Conservation (phyloP, 2,888 invertebrate species). For the Tyria jacobaeae region DNA sequence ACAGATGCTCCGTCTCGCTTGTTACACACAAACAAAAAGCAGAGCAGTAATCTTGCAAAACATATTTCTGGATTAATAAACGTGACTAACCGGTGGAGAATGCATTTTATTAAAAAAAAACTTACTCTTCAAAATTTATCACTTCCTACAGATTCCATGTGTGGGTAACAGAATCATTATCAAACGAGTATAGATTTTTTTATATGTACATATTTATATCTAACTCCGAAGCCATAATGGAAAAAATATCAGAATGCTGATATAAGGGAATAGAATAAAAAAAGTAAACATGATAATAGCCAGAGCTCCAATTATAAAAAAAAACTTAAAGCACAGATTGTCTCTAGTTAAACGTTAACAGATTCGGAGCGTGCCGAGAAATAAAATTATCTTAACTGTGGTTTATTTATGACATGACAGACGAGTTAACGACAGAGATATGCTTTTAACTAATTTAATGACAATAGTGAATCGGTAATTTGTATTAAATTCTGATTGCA, state of each 20-base stretch:
- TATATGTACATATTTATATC: too few relatives aligned
- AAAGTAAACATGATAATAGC: slow-evolving; percentile 20
- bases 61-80: slow-evolving; percentile 41
- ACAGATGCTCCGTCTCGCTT: slow-evolving; percentile 46
- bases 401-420: slow-evolving; percentile 21
- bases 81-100: slow-evolving; percentile 18
- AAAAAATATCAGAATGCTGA: too few relatives aligned
- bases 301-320: slow-evolving; percentile 33
- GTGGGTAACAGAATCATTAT: slow-evolving; percentile 3
- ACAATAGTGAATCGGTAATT: neutral
- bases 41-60: slow-evolving; percentile 31
- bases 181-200: neutral
- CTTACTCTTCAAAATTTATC: neutral
- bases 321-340: slow-evolving; percentile 24
- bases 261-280: neutral
- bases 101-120: slow-evolving; percentile 27
- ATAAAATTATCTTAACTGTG: slow-evolving; percentile 36
- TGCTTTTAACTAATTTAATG: slow-evolving; percentile 22
- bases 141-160: slow-evolving; percentile 5
- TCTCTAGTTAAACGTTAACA: slow-evolving; percentile 38
- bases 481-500: neutral
- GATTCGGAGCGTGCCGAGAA: slow-evolving; percentile 38
- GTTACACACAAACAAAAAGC: slow-evolving; percentile 43
- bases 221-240: too few relatives aligned
- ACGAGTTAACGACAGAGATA: slow-evolving; percentile 19